Percentiles rank a stretch among this genome's conserved stretches.
Conservation (phyloP, 2,888 invertebrate species). For the Rhagophthalmus giganteus region DNA sequence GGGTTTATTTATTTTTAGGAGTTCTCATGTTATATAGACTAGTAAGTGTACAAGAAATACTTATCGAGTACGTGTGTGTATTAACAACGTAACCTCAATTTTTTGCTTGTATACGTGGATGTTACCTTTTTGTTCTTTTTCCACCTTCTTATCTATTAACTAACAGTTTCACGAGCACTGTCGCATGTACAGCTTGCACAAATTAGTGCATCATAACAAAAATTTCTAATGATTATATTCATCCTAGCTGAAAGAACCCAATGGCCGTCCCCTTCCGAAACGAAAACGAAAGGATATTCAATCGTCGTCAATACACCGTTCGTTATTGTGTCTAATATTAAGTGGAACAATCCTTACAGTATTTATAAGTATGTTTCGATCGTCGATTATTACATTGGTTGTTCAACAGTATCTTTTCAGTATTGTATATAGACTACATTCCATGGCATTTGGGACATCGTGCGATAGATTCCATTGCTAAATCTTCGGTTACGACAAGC, state of each 20-base stretch:
- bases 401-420: conserved; percentile 46
- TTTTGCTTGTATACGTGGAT: neutral
- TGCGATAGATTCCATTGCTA: conserved; percentile 72
- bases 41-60: conserved; percentile 31
- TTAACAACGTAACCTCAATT: conserved; percentile 1
- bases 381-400: neutral
- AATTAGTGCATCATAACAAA: too few species aligned
- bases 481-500: conserved; percentile 70
- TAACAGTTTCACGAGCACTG: too few species aligned
- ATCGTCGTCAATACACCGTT: conserved; percentile 45
- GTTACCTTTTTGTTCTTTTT: neutral
- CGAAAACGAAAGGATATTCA: conserved; percentile 45
- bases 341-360: conserved; percentile 50
- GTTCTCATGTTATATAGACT: conserved; percentile 32
- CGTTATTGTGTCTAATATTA: conserved; percentile 50
- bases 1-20: conserved; percentile 27
- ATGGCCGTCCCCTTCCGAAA: conserved; percentile 37
- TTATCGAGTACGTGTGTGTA: conserved; percentile 2
- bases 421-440: conserved; percentile 61
- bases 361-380: conserved; percentile 50
- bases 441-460: conserved; percentile 57
- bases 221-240: conserved; percentile 2
- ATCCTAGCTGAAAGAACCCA: conserved; percentile 36
- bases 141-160: neutral
- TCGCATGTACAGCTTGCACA: too few species aligned